Conservation (phyloP, 2,888 invertebrate genomes). For the Apotomis capreana region DNA sequence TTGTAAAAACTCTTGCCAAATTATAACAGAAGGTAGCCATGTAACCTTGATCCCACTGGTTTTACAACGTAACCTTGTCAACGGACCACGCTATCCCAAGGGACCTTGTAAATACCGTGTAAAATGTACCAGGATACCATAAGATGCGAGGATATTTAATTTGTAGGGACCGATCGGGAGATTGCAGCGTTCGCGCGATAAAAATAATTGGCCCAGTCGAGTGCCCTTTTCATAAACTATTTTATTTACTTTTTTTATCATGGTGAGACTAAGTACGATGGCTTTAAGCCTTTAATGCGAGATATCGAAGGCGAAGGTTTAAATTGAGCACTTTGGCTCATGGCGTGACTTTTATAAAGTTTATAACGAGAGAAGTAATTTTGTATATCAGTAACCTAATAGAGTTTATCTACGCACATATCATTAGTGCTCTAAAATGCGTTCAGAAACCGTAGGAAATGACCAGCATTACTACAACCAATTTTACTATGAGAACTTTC, state of each 20-base stretch:
- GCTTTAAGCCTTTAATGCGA: conserved; percentile 50
- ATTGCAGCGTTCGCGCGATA: conserved; percentile 49
- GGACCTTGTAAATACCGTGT: conserved; percentile 76
- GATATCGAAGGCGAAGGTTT: conserved; percentile 46
- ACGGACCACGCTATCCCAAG: conserved; percentile 54
- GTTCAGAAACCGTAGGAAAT: too few relatives aligned
- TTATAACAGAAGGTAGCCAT: background rate
- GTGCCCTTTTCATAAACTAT: conserved; percentile 59
- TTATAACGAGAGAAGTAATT: conserved; percentile 16
- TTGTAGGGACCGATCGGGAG: conserved; percentile 43
- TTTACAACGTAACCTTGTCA: conserved; percentile 27
- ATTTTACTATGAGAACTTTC: too few relatives aligned
- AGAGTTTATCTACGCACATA: too few relatives aligned
- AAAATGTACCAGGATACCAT: conserved; percentile 70
- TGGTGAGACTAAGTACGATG: conserved; percentile 54
- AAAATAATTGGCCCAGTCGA: conserved; percentile 57
- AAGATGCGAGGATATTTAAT: conserved; percentile 49
- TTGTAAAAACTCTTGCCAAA: background rate
- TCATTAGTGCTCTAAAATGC: too few relatives aligned
- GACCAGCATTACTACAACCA: too few relatives aligned
- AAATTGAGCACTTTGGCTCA: conserved; percentile 31
- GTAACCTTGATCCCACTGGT: background rate
- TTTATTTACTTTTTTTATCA: conserved; percentile 57
- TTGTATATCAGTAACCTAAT: background rate
- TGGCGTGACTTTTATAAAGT: conserved; percentile 39